Base-by-base conservation (phyloP, 2,888 invertebrate species). In the Mamestra brassicae region DNA sequence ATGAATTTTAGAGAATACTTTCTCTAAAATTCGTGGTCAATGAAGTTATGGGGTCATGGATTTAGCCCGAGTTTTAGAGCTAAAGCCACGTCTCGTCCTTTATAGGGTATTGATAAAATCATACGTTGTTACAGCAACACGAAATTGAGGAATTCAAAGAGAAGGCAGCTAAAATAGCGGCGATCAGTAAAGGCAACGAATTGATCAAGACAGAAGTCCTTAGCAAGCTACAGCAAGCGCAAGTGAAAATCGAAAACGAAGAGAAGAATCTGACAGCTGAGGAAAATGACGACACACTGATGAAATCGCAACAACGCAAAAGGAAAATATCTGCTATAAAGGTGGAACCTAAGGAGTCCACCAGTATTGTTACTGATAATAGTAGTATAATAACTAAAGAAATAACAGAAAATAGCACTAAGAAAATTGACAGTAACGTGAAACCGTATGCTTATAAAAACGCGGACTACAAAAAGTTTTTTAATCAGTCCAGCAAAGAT, bases 141-240 rank as follows among this genome's bases (percentile, higher is more conserved):
- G 94, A 95, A 86, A 87, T 95, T 17, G 92, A 91, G 74, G 92
- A 92, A 68, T 92, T 88, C 77, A 93, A 92, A 85, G 92, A 93
- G 17, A 94, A 93, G 72, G 93, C 94, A 86, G 94, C 94, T 4
- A 94, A 93, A 88, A 91, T 95, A 70, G 87, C 90, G 2, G 95
- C 93, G 2, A 85, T 95, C 52, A 89, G 92, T 26, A 90, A 91
- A 78, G 94, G 92, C 34, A 90, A 94, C 81, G 93, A 94, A 62
- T 78, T 94, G 54, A 93, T 95, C 55, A 91, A 93, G 81, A 76
- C 84, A 0, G 94, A 94, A 79, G 94, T 94, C 11, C 89, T 95
- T 5, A 50, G 80, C 2, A 93, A 93, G 83, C 76, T 94, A 17
- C 91, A 93, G 78, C 87, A 90, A 78, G 90, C 91, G 4, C 91